These are phyloP conservation scores for Pinna nobilis DNA, from an alignment of 1,140 invertebrate species.

Conservation along the genomic window DNA sequence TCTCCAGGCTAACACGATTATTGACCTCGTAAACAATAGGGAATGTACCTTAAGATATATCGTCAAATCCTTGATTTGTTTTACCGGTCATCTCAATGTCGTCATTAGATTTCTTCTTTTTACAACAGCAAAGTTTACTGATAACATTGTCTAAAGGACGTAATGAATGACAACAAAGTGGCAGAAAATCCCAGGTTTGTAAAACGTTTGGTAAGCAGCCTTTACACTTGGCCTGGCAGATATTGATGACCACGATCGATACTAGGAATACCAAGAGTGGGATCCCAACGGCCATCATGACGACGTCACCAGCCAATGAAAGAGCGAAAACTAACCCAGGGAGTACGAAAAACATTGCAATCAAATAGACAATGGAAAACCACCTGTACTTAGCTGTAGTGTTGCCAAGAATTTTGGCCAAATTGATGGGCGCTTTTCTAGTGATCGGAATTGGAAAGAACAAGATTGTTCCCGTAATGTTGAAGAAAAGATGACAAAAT, in stretches of 20 bases:
- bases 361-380: constrained; percentile 79
- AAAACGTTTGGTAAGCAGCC: constrained; percentile 73
- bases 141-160: constrained; percentile 70
- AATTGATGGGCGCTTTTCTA: constrained; percentile 77
- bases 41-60: no score
- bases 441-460: constrained; percentile 80
- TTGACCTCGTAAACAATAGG: no score
- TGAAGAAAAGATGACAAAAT: constrained; percentile 75
- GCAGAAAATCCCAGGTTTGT: constrained; percentile 77
- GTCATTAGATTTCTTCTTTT: no score
- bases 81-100: no score
- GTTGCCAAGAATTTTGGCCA: constrained; percentile 77
- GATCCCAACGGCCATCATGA: constrained; percentile 61
- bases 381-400: constrained; percentile 78
- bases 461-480: constrained; percentile 77
- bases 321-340: constrained; percentile 76
- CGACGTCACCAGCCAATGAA: constrained; percentile 67
- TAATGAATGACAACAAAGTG: constrained; percentile 75
- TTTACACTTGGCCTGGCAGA: constrained; percentile 74
- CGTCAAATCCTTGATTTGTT: no score
- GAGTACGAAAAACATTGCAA: constrained; percentile 77
- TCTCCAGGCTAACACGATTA: no score
- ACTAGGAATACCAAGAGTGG: constrained; percentile 69
- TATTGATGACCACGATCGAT: constrained; percentile 70
- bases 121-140: no score